A percentile compares a stretch with the other conserved stretches of the same genome.
Conservation (phyloP, 1,140 invertebrate genomes). For the Planococcus citri region DNA sequence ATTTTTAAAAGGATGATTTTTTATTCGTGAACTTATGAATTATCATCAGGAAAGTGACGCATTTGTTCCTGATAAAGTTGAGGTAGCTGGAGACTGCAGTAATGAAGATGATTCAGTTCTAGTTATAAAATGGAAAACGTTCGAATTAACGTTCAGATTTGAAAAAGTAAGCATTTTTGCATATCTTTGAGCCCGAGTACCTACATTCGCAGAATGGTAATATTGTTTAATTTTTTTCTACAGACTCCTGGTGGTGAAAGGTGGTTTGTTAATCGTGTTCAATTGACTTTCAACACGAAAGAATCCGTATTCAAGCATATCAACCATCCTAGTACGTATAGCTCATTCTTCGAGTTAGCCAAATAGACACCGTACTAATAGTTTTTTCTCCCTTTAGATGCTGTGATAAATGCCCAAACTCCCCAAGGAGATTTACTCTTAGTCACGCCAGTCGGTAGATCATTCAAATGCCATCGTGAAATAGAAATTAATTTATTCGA, state of each 20-base stretch:
- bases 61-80: constrained; percentile 35
- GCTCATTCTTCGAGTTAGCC: too few relatives aligned
- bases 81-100: constrained; percentile 49
- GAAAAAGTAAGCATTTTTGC: constrained; percentile 44
- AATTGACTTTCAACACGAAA: constrained; percentile 43
- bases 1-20: neutral
- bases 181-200: neutral
- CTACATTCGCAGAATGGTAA: neutral
- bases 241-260: constrained; percentile 69
- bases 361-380: too few relatives aligned
- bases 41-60: constrained; percentile 22
- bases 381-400: neutral
- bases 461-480: constrained; percentile 59
- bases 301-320: constrained; percentile 40
- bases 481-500: constrained; percentile 38
- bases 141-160: constrained; percentile 52
- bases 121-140: constrained; percentile 55
- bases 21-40: constrained; percentile 9
- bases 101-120: constrained; percentile 53
- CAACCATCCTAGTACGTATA: constrained; percentile 9
- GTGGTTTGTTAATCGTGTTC: constrained; percentile 65
- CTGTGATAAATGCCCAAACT: neutral
- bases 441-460: constrained; percentile 71
- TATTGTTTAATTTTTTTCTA: constrained; percentile 30
- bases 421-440: constrained; percentile 41